Percentiles rank a stretch among this genome's conserved stretches.
Evolutionary conservation across 2,888 invertebrate genomes (phyloP).

Genomic region (Furcula furcula): DNA sequence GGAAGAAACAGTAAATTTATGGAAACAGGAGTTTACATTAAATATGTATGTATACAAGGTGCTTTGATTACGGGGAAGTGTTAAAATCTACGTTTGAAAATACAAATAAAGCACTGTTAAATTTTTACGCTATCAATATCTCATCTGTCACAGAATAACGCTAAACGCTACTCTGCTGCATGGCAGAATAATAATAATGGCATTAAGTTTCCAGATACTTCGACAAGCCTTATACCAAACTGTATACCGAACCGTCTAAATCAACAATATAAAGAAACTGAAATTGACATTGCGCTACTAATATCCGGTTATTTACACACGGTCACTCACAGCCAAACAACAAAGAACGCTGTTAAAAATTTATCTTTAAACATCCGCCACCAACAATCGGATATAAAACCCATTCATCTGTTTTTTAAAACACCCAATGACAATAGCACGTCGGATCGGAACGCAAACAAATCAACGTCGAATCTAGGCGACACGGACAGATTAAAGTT

Average conservation of each 20-base stretch:
- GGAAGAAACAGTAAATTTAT: too few species aligned
- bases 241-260: slow-evolving; percentile 1
- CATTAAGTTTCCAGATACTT: too few species aligned
- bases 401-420: slow-evolving; percentile 27
- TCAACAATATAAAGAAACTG: slow-evolving; percentile 8
- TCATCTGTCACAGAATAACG: too few species aligned
- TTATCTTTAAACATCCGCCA: slow-evolving; percentile 26
- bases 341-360: slow-evolving; percentile 23
- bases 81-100: too few species aligned
- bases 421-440: slow-evolving; percentile 30
- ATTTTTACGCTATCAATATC: too few species aligned
- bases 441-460: slow-evolving; percentile 40
- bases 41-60: too few species aligned
- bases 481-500: slow-evolving; percentile 51
- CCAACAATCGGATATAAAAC: slow-evolving; percentile 22
- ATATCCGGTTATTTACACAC: slow-evolving; percentile 23
- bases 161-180: too few species aligned
- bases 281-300: slow-evolving; percentile 13
- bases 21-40: too few species aligned
- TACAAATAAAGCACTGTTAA: too few species aligned
- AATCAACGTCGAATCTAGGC: slow-evolving; percentile 46
- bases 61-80: too few species aligned
- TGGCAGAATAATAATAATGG: too few species aligned
- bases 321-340: slow-evolving; percentile 11
- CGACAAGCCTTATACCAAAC: neutral